These are phyloP conservation scores for Chinchilla lanigera DNA, from an alignment of 2,113 vertebrate genomes.

Conservation along the genomic window DNA sequence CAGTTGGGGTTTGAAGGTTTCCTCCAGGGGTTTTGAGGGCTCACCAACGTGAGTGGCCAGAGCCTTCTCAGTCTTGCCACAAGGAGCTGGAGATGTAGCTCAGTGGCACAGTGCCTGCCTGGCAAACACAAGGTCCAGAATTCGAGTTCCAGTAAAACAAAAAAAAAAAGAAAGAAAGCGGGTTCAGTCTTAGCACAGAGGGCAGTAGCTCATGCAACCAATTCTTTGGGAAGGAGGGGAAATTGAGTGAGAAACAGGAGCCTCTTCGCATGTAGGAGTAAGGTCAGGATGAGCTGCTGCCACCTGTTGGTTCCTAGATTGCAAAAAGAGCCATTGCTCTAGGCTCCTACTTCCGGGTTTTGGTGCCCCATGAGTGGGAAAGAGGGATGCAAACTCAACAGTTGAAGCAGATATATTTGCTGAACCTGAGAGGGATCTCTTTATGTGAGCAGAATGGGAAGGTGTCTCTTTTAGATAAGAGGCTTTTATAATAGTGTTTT, in stretches of 20 bases:
- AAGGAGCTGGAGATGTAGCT: too few species aligned
- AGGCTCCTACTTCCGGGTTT: neutral
- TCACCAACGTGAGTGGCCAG: neutral
- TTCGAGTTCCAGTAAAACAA: too few species aligned
- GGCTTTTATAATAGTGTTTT: neutral
- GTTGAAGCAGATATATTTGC: neutral
- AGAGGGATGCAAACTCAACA: neutral
- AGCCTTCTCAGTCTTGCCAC: neutral
- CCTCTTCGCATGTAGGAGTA: neutral
- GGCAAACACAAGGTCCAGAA: too few species aligned
- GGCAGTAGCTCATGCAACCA: neutral
- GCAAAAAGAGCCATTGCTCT: neutral
- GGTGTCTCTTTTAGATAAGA: neutral
- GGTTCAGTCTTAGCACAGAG: neutral
- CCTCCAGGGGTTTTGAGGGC: neutral
- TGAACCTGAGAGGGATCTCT: neutral
- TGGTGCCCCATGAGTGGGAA: neutral
- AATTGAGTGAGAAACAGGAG: neutral
- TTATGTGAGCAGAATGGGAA: neutral
- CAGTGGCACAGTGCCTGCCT: too few species aligned
- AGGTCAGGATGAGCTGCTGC: neutral
- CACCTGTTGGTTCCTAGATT: neutral
- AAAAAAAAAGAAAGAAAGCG: too few species aligned
- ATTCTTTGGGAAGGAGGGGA: neutral
- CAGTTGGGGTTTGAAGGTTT: neutral